phyloP scores from a whole-genome alignment of 1,140 invertebrate genomes.

The Anastrepha ludens region DNA sequence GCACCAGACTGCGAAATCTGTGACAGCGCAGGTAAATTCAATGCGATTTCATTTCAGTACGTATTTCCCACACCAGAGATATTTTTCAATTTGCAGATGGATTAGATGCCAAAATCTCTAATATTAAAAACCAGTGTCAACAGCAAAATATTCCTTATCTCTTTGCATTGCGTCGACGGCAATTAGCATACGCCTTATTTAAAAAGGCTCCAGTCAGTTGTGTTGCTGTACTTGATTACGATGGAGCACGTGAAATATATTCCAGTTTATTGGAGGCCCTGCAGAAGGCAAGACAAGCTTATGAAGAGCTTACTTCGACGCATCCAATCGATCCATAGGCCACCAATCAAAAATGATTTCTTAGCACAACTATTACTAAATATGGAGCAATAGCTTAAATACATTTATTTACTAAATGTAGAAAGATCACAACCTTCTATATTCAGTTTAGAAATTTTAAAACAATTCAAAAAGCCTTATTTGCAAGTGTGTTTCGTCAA shows the following conservation, averaged over 20 bases:
- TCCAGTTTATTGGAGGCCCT: slow-evolving; percentile 62
- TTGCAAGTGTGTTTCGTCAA: too few relatives aligned
- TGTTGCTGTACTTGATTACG: slow-evolving; percentile 68
- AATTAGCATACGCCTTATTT: slow-evolving; percentile 64
- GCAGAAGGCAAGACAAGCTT: slow-evolving; percentile 60
- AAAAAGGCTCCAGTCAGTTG: slow-evolving; percentile 70
- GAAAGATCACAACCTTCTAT: too few relatives aligned
- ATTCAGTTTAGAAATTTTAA: too few relatives aligned
- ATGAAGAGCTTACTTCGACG: slow-evolving; percentile 55
- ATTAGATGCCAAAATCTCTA: slow-evolving; percentile 64
- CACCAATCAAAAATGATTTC: too few relatives aligned
- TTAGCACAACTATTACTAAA: too few relatives aligned
- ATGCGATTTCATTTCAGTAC: background rate
- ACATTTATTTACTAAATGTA: too few relatives aligned
- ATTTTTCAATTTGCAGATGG: slow-evolving; percentile 58
- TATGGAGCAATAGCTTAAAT: too few relatives aligned
- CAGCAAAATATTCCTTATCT: slow-evolving; percentile 65
- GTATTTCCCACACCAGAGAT: background rate
- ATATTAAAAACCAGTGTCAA: slow-evolving; percentile 64
- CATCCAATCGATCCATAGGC: too few relatives aligned
- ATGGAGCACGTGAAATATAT: slow-evolving; percentile 65
- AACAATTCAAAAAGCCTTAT: too few relatives aligned
- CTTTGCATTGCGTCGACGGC: slow-evolving; percentile 64
- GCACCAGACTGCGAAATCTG: slow-evolving; percentile 76
- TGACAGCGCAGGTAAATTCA: slow-evolving; percentile 58